phyloP scores from a whole-genome alignment of 2,888 invertebrate genomes.

The Spilosoma lubricipeda region DNA sequence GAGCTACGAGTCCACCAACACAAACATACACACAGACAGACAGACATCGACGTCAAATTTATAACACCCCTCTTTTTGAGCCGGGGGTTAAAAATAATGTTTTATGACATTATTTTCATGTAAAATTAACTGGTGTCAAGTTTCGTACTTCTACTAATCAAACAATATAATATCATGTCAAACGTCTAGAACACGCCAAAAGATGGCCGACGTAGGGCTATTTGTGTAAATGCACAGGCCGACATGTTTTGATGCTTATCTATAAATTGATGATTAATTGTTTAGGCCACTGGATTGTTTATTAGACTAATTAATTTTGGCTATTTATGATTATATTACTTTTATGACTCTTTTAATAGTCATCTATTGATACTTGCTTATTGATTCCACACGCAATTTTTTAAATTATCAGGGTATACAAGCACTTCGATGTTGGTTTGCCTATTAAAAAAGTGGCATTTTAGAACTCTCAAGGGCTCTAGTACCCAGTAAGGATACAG shows the following conservation, averaged over 20 bases:
- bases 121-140: neutral
- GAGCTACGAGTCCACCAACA: too few relatives aligned
- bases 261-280: conserved; percentile 26
- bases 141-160: conserved; percentile 8
- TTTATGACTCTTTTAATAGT: neutral
- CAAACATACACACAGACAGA: too few relatives aligned
- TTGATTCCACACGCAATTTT: neutral
- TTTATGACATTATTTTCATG: neutral
- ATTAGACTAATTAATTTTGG: neutral
- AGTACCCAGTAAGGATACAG: neutral
- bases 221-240: conserved; percentile 26
- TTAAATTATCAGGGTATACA: neutral
- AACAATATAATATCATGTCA: conserved; percentile 12
- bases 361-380: neutral
- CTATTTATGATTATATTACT: neutral
- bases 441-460: neutral
- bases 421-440: neutral
- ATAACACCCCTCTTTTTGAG: too few relatives aligned
- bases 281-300: conserved; percentile 16
- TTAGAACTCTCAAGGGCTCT: too few relatives aligned
- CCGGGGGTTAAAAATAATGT: neutral
- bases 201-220: conserved; percentile 40
- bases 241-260: conserved; percentile 34
- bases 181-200: conserved; percentile 31
- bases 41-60: too few relatives aligned